Percentiles rank a stretch among this genome's conserved stretches.
phyloP scores from a whole-genome alignment of 1,140 invertebrate species.

The Macrobrachium rosenbergii region DNA sequence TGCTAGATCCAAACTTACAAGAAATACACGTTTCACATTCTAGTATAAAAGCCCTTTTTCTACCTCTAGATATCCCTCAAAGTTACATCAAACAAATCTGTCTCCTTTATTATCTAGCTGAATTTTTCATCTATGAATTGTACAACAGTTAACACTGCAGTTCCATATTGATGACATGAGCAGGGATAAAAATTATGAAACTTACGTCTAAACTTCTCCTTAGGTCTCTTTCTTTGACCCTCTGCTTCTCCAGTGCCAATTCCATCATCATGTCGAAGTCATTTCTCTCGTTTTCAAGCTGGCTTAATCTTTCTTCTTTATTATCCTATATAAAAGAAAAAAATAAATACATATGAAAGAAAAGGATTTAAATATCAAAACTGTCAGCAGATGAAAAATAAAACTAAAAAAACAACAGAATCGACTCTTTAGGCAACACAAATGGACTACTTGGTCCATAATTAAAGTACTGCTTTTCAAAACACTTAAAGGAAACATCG shows the following conservation, averaged over 20 bases:
- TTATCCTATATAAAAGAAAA: conserved; percentile 13
- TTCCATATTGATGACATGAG: no score
- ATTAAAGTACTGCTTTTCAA: no score
- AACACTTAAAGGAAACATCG: no score
- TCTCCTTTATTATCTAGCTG: neutral
- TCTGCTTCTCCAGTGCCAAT: conserved; percentile 44
- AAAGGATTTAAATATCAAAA: neutral
- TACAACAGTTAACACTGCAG: no score
- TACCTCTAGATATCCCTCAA: no score
- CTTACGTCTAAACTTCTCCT: conserved; percentile 42
- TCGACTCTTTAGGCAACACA: no score
- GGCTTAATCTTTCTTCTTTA: neutral
- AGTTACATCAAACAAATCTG: no score
- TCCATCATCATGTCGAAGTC: conserved; percentile 59
- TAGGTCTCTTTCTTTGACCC: conserved; percentile 32
- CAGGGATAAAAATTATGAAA: neutral
- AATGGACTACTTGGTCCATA: no score
- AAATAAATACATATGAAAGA: neutral
- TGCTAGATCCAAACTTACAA: no score
- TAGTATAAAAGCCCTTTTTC: no score
- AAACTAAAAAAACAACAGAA: no score
- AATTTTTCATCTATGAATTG: neutral
- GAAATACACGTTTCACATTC: no score
- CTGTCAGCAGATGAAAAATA: neutral
- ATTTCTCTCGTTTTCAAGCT: conserved; percentile 38